These are phyloP conservation scores for Chaetophractus vellerosus DNA, from an alignment of 2,797 vertebrate species.

Conservation along the genomic window DNA sequence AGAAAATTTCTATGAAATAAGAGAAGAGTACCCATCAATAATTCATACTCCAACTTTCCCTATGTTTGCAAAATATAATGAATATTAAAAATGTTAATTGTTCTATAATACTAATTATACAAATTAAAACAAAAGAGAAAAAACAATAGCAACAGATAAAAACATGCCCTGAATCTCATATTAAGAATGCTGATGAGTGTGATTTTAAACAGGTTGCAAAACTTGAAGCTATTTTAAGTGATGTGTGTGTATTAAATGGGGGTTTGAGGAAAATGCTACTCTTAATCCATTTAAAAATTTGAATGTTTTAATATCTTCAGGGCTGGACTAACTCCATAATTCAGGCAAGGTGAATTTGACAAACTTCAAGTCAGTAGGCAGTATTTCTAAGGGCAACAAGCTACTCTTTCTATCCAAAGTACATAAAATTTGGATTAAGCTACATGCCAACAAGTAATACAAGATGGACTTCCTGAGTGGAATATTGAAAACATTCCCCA, in stretches of 20 bases:
- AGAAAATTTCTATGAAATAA: constrained; percentile 66
- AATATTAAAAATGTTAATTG: constrained; percentile 76
- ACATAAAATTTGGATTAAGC: constrained; percentile 63
- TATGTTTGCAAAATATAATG: constrained; percentile 28
- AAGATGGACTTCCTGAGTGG: constrained; percentile 6
- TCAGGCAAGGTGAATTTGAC: constrained; percentile 40
- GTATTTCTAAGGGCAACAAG: neutral
- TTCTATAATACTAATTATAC: constrained; percentile 52
- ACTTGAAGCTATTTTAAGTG: constrained; percentile 63
- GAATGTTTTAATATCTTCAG: constrained; percentile 62
- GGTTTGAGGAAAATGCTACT: constrained; percentile 14
- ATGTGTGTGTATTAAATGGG: constrained; percentile 70
- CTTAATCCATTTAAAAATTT: constrained; percentile 63
- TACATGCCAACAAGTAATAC: constrained; percentile 24
- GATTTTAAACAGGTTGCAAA: constrained; percentile 65
- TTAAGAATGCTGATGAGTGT: constrained; percentile 46
- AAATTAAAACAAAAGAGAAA: constrained; percentile 73
- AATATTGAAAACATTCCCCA: constrained; percentile 49
- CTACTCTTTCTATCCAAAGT: constrained; percentile 6
- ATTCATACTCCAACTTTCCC: constrained; percentile 45
- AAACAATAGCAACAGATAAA: neutral
- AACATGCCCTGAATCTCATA: constrained; percentile 29
- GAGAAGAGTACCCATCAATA: constrained; percentile 56
- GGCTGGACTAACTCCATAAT: constrained; percentile 44
- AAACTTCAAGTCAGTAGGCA: constrained; percentile 29